A percentile compares a stretch with the other conserved stretches of the same genome.
Evolutionary conservation across 2,113 vertebrate genomes (phyloP).

Genomic region (Jacana jacana): DNA sequence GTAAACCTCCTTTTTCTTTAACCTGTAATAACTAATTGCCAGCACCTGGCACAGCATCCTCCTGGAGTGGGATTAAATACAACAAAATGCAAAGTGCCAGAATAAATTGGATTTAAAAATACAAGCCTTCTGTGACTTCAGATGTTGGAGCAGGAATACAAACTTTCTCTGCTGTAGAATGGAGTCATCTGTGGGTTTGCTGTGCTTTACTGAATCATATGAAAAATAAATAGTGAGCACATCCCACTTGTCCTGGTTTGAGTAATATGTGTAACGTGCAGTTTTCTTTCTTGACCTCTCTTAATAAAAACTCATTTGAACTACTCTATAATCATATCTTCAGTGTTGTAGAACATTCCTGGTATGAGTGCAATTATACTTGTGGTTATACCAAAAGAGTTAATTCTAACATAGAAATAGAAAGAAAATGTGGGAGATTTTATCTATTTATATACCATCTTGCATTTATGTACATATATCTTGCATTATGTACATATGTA

Average conservation of each 20-base stretch:
- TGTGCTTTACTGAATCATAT: slow-evolving; percentile 40
- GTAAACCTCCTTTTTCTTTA: slow-evolving; percentile 1
- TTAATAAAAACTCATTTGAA: background rate
- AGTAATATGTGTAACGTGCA: background rate
- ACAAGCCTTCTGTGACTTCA: slow-evolving; percentile 38
- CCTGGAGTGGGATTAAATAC: slow-evolving; percentile 44
- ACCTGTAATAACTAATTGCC: background rate
- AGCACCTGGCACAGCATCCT: slow-evolving; percentile 34
- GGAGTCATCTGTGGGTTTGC: slow-evolving; percentile 36
- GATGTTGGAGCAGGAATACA: slow-evolving; percentile 7
- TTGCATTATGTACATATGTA: background rate
- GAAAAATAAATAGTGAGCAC: slow-evolving; percentile 19
- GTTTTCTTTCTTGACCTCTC: background rate
- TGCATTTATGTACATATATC: background rate
- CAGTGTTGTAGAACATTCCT: background rate
- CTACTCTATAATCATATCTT: background rate
- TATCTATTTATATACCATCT: background rate
- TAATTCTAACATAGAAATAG: background rate
- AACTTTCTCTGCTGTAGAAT: slow-evolving; percentile 40
- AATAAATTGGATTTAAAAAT: slow-evolving; percentile 54
- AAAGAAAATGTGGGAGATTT: background rate
- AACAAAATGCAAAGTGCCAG: slow-evolving; percentile 36
- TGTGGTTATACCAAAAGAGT: background rate
- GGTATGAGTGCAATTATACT: background rate
- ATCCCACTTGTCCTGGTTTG: too few species aligned